A percentile compares a stretch with the other conserved stretches of the same genome.
Conservation (phyloP, 2,797 vertebrate species). For the Garrulus glandarius region DNA sequence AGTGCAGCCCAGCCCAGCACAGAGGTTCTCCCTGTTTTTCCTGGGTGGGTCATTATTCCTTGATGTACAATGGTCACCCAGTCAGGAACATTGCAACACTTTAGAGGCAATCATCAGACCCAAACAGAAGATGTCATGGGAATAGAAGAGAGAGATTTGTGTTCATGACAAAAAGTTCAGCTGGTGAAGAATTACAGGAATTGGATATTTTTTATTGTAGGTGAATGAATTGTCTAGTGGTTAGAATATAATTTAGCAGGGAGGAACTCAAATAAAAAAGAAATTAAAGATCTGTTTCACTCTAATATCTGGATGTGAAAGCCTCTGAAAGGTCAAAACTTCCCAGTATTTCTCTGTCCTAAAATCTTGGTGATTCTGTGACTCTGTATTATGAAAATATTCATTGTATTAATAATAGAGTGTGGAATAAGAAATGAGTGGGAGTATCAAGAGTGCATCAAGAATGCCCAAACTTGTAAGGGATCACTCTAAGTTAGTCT, state of each 20-base stretch:
- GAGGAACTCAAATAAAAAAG: not conserved
- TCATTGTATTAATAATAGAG: not conserved
- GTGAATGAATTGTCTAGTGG: not conserved
- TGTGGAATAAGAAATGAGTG: not conserved
- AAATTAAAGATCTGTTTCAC: not conserved
- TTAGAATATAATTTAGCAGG: not conserved
- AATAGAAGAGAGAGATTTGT: not conserved
- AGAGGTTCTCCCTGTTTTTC: not conserved
- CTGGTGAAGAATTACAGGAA: not conserved
- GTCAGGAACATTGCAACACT: not conserved
- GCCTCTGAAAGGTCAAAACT: not conserved
- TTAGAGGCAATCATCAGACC: not conserved
- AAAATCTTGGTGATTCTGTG: not conserved
- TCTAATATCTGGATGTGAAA: not conserved
- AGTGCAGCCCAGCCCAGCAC: not conserved
- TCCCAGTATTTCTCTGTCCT: not conserved
- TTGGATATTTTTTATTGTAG: not conserved
- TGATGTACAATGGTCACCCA: fast-evolving
- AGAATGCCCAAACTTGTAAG: not conserved
- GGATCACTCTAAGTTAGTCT: not conserved
- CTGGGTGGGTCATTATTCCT: not conserved
- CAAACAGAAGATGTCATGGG: fast-evolving
- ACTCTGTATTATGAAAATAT: not conserved
- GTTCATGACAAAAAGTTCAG: not conserved
- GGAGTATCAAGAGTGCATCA: not conserved